A percentile compares a stretch with the other conserved stretches of the same genome.
Conservation (phyloP, 2,888 invertebrate species). For the Lepidochrysops patricia region DNA sequence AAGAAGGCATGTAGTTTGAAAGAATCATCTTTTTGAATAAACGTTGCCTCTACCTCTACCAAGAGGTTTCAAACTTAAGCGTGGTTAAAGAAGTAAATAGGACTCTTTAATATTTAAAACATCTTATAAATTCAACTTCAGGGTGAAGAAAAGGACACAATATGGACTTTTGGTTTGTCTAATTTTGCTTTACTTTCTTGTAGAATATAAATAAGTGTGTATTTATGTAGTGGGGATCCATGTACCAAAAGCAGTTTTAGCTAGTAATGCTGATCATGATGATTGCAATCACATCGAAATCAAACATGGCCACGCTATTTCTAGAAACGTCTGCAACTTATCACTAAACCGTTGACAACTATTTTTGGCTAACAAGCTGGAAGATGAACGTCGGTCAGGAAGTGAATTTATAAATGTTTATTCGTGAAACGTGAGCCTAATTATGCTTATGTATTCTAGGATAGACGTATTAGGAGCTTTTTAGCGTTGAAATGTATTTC, state of each 20-base stretch:
- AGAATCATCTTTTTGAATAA: background rate
- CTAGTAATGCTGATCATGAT: background rate
- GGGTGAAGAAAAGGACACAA: background rate
- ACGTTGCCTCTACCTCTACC: background rate
- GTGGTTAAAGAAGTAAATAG: background rate
- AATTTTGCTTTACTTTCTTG: background rate
- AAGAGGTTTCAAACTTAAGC: background rate
- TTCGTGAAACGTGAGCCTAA: conserved; percentile 28
- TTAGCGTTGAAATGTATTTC: too few species aligned
- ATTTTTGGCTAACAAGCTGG: conserved; percentile 55
- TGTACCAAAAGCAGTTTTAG: too few species aligned
- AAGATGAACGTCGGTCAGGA: conserved; percentile 60
- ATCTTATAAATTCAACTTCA: background rate
- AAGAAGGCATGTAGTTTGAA: too few species aligned
- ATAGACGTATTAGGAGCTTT: background rate
- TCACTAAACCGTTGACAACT: conserved; percentile 59
- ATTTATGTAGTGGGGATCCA: too few species aligned
- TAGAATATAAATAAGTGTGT: too few species aligned
- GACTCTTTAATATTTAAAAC: background rate
- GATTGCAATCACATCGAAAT: background rate
- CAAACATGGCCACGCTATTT: conserved; percentile 28
- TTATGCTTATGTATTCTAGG: conserved; percentile 20
- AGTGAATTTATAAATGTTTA: conserved; percentile 42
- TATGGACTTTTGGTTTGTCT: background rate
- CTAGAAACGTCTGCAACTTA: conserved; percentile 36